A percentile compares a stretch with the other conserved stretches of the same genome.
phyloP scores from a whole-genome alignment of 2,797 vertebrate species.

The Malacoctenus gilli region DNA sequence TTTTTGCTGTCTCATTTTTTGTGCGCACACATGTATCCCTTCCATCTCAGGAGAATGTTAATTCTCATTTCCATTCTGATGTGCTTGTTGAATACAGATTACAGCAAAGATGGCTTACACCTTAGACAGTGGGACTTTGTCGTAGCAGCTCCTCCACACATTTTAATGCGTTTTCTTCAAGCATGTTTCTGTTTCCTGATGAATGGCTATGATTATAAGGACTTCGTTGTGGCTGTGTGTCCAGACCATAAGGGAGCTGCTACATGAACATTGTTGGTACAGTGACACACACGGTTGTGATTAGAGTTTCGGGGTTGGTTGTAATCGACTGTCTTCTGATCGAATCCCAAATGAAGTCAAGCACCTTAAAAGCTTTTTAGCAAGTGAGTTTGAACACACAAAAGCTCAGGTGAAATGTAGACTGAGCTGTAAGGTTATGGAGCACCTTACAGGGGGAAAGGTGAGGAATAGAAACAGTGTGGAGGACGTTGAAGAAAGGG shows the following conservation, averaged over 20 bases:
- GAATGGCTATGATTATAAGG: neutral
- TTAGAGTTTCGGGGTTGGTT: no score
- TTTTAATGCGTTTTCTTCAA: neutral
- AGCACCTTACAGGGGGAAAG: slow-evolving; percentile 30
- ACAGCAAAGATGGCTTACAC: slow-evolving; percentile 24
- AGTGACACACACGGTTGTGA: no score
- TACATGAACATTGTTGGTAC: no score
- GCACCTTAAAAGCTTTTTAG: no score
- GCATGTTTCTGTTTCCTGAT: slow-evolving; percentile 18
- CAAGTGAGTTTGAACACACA: slow-evolving; percentile 23
- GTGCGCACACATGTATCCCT: neutral
- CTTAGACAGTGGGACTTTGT: slow-evolving; percentile 25
- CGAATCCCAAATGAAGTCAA: no score
- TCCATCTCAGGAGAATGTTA: slow-evolving; percentile 16
- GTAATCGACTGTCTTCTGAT: no score
- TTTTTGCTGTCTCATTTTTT: slow-evolving; percentile 18
- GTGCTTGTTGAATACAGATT: slow-evolving; percentile 50
- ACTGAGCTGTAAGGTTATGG: neutral
- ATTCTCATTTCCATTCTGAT: slow-evolving; percentile 22
- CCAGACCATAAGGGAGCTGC: slow-evolving; percentile 10
- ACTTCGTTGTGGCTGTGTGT: slow-evolving; percentile 1
- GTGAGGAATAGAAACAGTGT: slow-evolving; percentile 4
- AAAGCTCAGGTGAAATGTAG: neutral
- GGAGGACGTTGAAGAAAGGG: slow-evolving; percentile 35
- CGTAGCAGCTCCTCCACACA: slow-evolving; percentile 4